Evolutionary conservation across 2,797 vertebrate species (phyloP), one percentile per base, ranked within the genome.

Genomic region (Danio kyathit): DNA sequence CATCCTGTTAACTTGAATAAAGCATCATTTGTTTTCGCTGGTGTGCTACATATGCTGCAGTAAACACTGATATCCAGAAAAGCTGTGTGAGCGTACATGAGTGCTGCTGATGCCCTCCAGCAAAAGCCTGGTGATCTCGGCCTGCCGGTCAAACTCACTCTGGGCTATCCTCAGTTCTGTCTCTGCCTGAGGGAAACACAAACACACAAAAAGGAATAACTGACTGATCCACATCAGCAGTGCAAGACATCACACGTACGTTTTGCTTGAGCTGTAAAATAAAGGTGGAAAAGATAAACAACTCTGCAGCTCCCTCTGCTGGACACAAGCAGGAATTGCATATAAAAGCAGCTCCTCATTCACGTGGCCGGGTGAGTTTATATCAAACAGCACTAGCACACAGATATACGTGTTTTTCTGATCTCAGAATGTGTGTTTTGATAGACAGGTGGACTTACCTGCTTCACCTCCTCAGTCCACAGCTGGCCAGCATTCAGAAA

Each of bases 401-500:
- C 29, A 71, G 38, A 12, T 16, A 3, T 21, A 6, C 19, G 12
- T 0, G 43, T 60, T 19, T 61, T n/a, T 12, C 38, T 48, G 41
- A 14, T 40, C 19, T 69, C 52, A 59, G 14, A 21, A 29, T 29
- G 29, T 9, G 43, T 10, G 12, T 52, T 40, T 65, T 38, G 8
- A 3, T 63, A 11, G 17, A 21, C 54, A 43, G 44, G 7, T 43
- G 29, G 38, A 93, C 95, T 95, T 92, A 98, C 98, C 96, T 97
- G 96, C 1, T 95, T 93, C 87, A 99, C 95, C 92, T 99, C 96
- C 92, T 98, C 95, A 91, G 97, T 93, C 97, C 97, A 98, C 86
- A 98, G 93, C 98, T 99, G 95, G 93, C 83, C 89, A 91, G 95
- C 94, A 93, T 77, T 79, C 74, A 79, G 60, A 88, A 88, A 91